Conservation (phyloP, 2,797 vertebrate genomes). For the Sarcophilus harrisii region DNA sequence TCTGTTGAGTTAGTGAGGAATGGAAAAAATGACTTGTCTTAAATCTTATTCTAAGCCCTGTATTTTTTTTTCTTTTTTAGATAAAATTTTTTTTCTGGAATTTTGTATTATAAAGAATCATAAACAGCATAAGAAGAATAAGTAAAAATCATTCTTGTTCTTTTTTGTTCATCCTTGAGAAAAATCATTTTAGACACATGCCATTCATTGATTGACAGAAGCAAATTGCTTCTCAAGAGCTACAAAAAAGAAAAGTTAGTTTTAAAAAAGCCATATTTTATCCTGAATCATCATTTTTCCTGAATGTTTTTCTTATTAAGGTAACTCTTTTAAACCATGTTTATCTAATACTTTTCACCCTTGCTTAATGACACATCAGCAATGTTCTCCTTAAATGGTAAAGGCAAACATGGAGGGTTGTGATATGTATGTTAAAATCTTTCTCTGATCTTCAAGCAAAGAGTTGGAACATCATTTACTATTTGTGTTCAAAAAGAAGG, state of each 20-base stretch:
- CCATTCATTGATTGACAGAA: not conserved
- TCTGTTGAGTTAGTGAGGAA: not conserved
- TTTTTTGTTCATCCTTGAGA: not conserved
- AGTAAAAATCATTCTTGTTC: not conserved
- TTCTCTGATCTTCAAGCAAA: not conserved
- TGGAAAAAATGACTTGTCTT: not conserved
- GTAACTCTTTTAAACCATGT: not conserved
- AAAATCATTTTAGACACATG: slow-evolving; percentile 36
- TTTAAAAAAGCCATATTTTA: too few relatives aligned
- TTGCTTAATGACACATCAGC: not conserved
- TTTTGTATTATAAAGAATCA: not conserved
- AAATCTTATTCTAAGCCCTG: not conserved
- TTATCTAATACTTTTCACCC: not conserved
- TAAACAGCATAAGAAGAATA: not conserved
- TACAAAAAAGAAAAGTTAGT: not conserved
- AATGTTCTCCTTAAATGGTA: not conserved
- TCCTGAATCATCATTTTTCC: not conserved
- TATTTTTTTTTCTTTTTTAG: not conserved
- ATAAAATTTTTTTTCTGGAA: not conserved
- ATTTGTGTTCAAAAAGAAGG: not conserved
- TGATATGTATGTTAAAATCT: not conserved
- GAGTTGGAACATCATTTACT: not conserved
- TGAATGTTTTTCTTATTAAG: not conserved
- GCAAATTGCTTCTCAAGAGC: slow-evolving; percentile 15
- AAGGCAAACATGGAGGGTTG: not conserved